phyloP scores from a whole-genome alignment of 2,888 invertebrate species.

The Acronicta alni region DNA sequence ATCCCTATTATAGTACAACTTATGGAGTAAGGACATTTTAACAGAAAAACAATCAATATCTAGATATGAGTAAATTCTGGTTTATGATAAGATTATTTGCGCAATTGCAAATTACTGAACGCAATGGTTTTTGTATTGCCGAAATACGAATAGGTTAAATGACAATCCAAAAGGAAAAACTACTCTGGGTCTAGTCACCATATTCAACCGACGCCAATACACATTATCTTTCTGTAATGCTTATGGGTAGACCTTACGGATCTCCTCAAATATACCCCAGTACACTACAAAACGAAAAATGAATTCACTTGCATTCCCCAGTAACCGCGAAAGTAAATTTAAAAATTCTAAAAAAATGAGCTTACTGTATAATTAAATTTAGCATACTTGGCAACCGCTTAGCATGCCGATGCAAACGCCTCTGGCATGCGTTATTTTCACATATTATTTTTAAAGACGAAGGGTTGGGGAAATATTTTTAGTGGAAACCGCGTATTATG shows the following conservation, averaged over 20 bases:
- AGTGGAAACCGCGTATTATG: background rate
- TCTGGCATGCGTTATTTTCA: constrained; percentile 19
- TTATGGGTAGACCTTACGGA: background rate
- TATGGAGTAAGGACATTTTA: constrained; percentile 1
- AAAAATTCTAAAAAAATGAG: background rate
- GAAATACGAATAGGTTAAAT: no score
- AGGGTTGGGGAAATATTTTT: constrained; percentile 11
- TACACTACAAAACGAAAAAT: background rate
- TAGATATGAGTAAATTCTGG: background rate
- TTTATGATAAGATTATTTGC: no score
- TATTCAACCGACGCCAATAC: no score
- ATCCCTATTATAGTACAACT: constrained; percentile 17
- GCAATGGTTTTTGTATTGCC: no score
- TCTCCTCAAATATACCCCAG: background rate
- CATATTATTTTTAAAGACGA: constrained; percentile 24
- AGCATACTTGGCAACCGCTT: constrained; percentile 17
- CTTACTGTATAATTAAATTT: constrained; percentile 15
- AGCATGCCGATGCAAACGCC: constrained; percentile 15
- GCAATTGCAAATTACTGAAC: no score
- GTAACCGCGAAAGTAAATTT: background rate
- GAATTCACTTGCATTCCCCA: background rate
- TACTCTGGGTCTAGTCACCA: no score
- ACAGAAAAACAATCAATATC: background rate
- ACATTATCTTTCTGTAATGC: no score
- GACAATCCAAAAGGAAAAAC: no score